phyloP scores from a whole-genome alignment of 2,888 invertebrate genomes.

The Acronicta psi region DNA sequence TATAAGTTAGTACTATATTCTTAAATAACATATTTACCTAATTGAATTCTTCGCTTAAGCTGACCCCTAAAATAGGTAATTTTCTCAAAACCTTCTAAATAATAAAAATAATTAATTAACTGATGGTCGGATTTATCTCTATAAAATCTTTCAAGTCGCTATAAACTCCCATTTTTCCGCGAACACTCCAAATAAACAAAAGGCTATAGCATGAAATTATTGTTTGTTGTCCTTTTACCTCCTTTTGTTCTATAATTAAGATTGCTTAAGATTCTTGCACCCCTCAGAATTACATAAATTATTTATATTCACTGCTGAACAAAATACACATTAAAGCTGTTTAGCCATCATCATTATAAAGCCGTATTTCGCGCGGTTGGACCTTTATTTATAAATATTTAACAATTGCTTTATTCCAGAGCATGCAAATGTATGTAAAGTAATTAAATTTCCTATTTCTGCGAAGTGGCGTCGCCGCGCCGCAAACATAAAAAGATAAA shows the following conservation, averaged over 20 bases:
- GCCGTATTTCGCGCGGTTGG: background rate
- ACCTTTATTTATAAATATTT: conserved; percentile 1
- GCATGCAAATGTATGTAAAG: conserved; percentile 23
- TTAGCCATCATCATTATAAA: background rate
- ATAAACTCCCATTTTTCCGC: conserved; percentile 16
- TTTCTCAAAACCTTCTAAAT: too few species aligned
- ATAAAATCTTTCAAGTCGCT: conserved; percentile 33
- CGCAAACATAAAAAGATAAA: conserved; percentile 32
- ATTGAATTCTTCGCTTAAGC: too few species aligned
- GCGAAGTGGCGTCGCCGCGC: background rate
- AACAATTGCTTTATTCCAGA: background rate
- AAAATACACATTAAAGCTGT: conserved; percentile 1
- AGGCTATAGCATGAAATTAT: conserved; percentile 23
- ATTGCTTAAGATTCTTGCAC: conserved; percentile 36
- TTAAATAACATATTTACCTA: too few species aligned
- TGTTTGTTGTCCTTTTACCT: conserved; percentile 33
- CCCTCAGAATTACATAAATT: conserved; percentile 32
- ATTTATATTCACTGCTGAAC: conserved; percentile 6
- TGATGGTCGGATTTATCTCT: conserved; percentile 24
- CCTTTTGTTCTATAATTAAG: conserved; percentile 49
- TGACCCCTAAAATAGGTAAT: too few species aligned
- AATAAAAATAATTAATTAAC: background rate
- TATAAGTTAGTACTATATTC: too few species aligned
- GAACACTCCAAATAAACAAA: conserved; percentile 37
- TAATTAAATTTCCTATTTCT: conserved; percentile 12